Evolutionary conservation across 2,113 vertebrate genomes (phyloP).

Genomic region (Gasterosteus nipponicus): DNA sequence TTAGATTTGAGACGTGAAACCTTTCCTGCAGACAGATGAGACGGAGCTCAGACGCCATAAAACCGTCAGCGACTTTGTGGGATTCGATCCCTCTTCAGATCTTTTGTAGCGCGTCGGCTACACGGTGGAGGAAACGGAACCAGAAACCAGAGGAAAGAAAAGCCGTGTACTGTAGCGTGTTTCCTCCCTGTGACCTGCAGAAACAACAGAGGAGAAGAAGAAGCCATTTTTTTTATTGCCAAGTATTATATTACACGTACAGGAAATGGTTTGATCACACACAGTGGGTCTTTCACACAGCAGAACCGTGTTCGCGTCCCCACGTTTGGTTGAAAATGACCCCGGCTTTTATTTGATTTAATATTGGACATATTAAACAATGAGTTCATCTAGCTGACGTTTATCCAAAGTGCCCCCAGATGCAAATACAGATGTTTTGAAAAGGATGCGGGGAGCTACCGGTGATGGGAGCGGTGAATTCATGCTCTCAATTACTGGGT

Average conservation of each 20-base stretch:
- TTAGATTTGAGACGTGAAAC: conserved; percentile 38
- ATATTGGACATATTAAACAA: too few species aligned
- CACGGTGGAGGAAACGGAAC: conserved; percentile 33
- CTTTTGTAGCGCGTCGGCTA: conserved; percentile 11
- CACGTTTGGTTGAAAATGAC: too few species aligned
- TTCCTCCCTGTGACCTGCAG: neutral
- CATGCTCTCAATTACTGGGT: neutral
- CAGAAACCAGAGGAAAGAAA: conserved; percentile 20
- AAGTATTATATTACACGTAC: too few species aligned
- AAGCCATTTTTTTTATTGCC: too few species aligned
- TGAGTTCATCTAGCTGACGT: too few species aligned
- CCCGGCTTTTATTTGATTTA: too few species aligned
- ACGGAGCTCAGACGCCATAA: conserved; percentile 43
- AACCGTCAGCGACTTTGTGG: conserved; percentile 36
- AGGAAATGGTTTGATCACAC: too few species aligned
- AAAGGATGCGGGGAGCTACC: too few species aligned
- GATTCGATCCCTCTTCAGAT: conserved; percentile 44
- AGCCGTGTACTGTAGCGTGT: neutral
- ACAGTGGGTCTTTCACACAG: neutral
- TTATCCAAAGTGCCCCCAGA: too few species aligned
- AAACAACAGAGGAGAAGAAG: neutral
- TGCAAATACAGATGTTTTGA: too few species aligned
- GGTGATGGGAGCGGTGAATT: neutral
- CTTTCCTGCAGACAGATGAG: conserved; percentile 41
- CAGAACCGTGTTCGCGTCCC: neutral